Percentiles rank a stretch among this genome's conserved stretches.
Conservation (phyloP, 2,113 vertebrate species). For the Cheirogaleus medius region DNA sequence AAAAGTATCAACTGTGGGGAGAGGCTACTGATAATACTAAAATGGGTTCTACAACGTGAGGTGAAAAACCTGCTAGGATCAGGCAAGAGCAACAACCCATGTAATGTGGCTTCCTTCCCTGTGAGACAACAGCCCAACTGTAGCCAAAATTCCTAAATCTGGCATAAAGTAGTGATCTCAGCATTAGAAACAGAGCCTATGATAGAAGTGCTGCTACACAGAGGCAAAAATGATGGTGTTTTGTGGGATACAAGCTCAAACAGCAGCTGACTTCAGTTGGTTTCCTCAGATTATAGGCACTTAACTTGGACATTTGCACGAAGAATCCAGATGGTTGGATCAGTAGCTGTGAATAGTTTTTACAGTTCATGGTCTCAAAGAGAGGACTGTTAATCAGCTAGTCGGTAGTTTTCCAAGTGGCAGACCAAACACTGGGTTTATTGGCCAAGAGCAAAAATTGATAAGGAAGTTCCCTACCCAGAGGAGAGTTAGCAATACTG, state of each 20-base stretch:
- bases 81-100: not conserved
- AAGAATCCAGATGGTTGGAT: conserved; percentile 50
- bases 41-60: fast-evolving
- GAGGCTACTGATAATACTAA: not conserved
- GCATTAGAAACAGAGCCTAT: not conserved
- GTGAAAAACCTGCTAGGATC: not conserved
- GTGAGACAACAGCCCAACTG: not conserved
- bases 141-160: not conserved
- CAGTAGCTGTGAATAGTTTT: conserved; percentile 42
- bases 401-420: conserved; percentile 44
- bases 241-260: not conserved
- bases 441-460: not conserved
- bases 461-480: fast-evolving
- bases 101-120: not conserved
- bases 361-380: not conserved
- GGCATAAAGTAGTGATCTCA: not conserved
- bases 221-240: not conserved
- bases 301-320: conserved; percentile 25
- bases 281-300: conserved; percentile 24
- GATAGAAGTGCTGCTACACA: not conserved
- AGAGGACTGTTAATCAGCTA: not conserved
- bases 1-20: not conserved
- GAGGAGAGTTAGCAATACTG: not conserved
- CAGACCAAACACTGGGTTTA: not conserved
- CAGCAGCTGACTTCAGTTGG: not conserved